Evolutionary conservation across 2,888 invertebrate species (phyloP), one percentile per base, ranked within the genome.

Genomic region (Opisthograptis luteolata): DNA sequence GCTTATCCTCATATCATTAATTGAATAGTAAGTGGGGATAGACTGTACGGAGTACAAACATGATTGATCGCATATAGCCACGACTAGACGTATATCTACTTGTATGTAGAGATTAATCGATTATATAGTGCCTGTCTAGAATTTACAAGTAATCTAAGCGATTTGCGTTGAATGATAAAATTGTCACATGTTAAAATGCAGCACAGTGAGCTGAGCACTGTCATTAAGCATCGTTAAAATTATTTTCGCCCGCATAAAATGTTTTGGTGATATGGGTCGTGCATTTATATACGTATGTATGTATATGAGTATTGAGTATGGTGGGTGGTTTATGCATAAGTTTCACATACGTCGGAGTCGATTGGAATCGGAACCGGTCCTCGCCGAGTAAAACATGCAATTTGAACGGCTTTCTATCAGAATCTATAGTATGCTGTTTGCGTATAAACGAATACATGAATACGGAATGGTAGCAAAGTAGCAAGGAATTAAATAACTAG

Each of bases 391-490:
- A 63, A 76, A 73, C 73, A 64, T 76, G 73, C 68, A 77, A 79
- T 80, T 82, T 77, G 74, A 76, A 75, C 74, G 70, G 78, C 83
- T 84, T 84, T 85, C 82, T 80, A 82, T 73, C 44, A 35, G 27
- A 40, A 42, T 62, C 30, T 34, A n/a, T n/a, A 39, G 46, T 31
- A 45, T 55, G 31, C 41, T 58, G 55, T 60, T 47, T 34, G 48
- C 40, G 28, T 45, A 44, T 48, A 25, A n/a, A 55, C 25, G 47
- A 49, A 47, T 52, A 47, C 31, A 30, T 42, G 36, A 45, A 55
- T 58, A 51, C 41, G 46, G 58, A 49, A 55, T 43, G 7, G 22
- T 35, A 27, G 25, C 28, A 42, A 22, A 42, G 10, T 44, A 41
- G 39, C 34, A 30, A 43, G 39, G 50, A 36, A 27, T 35, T 15